Percentiles rank a stretch among this genome's conserved stretches.
Evolutionary conservation across 2,797 vertebrate genomes (phyloP).

Genomic region (Labeo calbasu): DNA sequence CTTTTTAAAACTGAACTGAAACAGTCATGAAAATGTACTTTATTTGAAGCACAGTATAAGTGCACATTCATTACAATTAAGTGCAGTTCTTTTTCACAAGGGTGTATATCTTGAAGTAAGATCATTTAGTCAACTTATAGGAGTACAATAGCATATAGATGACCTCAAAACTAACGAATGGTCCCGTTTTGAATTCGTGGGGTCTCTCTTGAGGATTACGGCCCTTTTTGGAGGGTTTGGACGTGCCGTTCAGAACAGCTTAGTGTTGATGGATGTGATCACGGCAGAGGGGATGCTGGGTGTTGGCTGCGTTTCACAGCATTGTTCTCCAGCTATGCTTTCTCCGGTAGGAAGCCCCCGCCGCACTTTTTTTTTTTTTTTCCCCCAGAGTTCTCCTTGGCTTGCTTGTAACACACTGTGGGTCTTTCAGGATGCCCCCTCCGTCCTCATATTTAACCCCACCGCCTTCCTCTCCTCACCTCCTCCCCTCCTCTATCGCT

Average conservation of each 20-base stretch:
- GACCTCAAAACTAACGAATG: neutral
- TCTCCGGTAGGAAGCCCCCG: constrained; percentile 58
- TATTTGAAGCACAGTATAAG: neutral
- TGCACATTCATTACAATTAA: neutral
- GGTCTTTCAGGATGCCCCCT: constrained; percentile 54
- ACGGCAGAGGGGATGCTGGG: constrained; percentile 41
- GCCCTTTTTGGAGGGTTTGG: constrained; percentile 17
- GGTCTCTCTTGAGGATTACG: neutral
- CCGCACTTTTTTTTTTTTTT: constrained; percentile 22
- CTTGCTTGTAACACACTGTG: constrained; percentile 20
- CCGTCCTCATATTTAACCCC: constrained; percentile 27
- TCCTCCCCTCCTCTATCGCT: neutral
- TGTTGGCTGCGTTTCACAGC: constrained; percentile 62
- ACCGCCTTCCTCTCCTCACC: constrained; percentile 29
- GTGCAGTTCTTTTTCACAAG: neutral
- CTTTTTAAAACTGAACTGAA: no score
- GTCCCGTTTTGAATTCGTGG: neutral
- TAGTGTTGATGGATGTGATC: constrained; percentile 44
- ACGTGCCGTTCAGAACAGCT: constrained; percentile 26
- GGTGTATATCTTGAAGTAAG: neutral
- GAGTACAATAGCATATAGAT: neutral
- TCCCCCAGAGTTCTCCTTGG: constrained; percentile 35
- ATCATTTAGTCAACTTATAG: neutral
- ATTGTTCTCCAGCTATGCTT: constrained; percentile 59
- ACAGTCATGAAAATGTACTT: no score